Base-by-base conservation (phyloP, 2,113 vertebrate species). In the Trinectes maculatus region DNA sequence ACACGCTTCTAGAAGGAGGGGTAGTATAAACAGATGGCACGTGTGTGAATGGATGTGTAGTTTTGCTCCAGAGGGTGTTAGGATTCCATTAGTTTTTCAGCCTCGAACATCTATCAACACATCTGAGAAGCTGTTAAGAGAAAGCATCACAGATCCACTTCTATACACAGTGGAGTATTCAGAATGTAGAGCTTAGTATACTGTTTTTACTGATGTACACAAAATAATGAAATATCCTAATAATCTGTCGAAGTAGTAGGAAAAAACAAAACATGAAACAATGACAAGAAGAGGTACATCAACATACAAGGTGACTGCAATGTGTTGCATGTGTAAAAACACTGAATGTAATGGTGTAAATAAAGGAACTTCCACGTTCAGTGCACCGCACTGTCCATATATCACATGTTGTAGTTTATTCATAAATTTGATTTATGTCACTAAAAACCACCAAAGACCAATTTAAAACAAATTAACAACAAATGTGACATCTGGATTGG, bases 11-110 rank as follows among this genome's bases (percentile, higher is more conserved):
- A 33, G 46, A 57, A 51, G 43, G 62, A 33, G 18, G 53, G 26
- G 37, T 5, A 12, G 58, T 44, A 46, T 62, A 79, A 57, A 57
- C 82, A 85, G 85, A 88, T 86, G 85, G 80, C 34, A 62, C 40
- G 71, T 58, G 77, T 80, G 77, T 83, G 83, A 65, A 79, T 5
- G 53, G 22, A 47, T 6, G 65, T 61, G 63, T 63, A 57, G 51
- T 62, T 44, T 48, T 72, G 66, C 55, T 65, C 7, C 60, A 48
- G 36, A 71, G 80, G 29, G 79, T 22, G 53, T 71, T 24, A 43
- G 54, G 79, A 85, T 82, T 80, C 71, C 82, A 48, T 77, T 66
- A 69, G 68, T 78, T 55, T 62, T 55, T 40, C 64, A 57, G 54
- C 1, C 70, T 42, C 51, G 55, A 37, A 71, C 49, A 63, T 73